Base-by-base conservation (phyloP, 2,888 invertebrate species). In the Macrosoma leucophasiata region DNA sequence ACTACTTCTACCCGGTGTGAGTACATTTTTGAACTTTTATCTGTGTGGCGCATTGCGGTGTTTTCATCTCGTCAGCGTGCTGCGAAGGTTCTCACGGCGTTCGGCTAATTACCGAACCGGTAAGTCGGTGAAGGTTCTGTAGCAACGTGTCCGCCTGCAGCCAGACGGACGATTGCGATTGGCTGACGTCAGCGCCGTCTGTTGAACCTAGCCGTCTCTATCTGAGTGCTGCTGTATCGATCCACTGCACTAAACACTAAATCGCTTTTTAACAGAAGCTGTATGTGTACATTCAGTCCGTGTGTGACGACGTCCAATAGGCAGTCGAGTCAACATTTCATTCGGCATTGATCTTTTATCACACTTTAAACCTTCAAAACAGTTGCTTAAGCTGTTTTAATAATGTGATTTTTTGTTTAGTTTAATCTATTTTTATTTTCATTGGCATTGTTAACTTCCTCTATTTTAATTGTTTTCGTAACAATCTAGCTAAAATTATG, bases 1-100 rank as follows among this genome's bases (percentile, higher is more conserved):
- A 90, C 81, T 89, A 89, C 74, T 89, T 90, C 78, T 86, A 89
- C 62, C 90, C 89, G 56, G 86, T 88, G 90, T 89, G 69, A 90
- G 89, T 89, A 78, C 58, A 52, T 49, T 62, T 66, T 54, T 48
- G 35, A 40, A 42, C 34, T 41, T 39, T 41, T 18, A 26, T 11
- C 28, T 17, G 48, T 39, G 48, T 63, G 67, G 46, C 72, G 73
- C 75, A 73, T 61, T 77, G 76, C 75, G 76, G 42, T 57, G 46
- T 52, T 48, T 49, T 46, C 43, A 46, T 50, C 9, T 28, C 28
- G 37, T 41, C 42, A 30, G 36, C 30, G 52, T 47, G 58, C 50
- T 64, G 58, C 58, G 62, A 74, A 70, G 70, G 70, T 68, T 76
- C 60, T 62, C 69, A 67, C 62, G 62, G 60, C 55, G 51, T 48